Evolutionary conservation across 2,797 vertebrate species (phyloP).

Genomic region (Sitta carolinensis): DNA sequence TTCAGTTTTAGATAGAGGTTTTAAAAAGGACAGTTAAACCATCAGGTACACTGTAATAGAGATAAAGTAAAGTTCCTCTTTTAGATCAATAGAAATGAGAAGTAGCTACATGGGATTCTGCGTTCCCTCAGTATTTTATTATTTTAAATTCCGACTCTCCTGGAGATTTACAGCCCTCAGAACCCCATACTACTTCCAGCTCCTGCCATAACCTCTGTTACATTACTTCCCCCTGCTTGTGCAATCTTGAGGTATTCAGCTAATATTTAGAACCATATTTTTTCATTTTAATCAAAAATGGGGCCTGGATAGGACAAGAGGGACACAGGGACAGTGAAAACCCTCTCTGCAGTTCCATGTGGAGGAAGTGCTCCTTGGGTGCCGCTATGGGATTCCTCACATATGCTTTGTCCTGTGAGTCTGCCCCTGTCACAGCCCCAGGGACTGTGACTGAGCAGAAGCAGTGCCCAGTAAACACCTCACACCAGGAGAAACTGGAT

Average conservation of each 20-base stretch:
- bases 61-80: conserved; percentile 64
- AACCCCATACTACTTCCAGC: conserved; percentile 49
- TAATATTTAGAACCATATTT: not conserved
- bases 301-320: not conserved
- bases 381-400: not conserved
- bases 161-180: conserved; percentile 61
- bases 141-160: conserved; percentile 53
- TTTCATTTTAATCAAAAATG: not conserved
- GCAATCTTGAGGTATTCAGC: not conserved
- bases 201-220: conserved; percentile 44
- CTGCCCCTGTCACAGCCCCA: not conserved
- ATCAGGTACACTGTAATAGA: conserved; percentile 46
- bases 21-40: conserved; percentile 50
- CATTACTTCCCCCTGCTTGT: conserved; percentile 44
- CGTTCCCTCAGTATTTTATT: not conserved
- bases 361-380: not conserved
- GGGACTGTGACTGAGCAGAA: not conserved
- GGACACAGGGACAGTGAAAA: not conserved
- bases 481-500: not conserved
- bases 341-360: fast-evolving
- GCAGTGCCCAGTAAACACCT: not conserved
- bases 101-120: conserved; percentile 40
- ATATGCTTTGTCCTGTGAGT: fast-evolving
- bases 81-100: conserved; percentile 70
- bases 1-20: conserved; percentile 22